phyloP scores from a whole-genome alignment of 2,113 vertebrate species.

The Nyctereutes procyonoides region DNA sequence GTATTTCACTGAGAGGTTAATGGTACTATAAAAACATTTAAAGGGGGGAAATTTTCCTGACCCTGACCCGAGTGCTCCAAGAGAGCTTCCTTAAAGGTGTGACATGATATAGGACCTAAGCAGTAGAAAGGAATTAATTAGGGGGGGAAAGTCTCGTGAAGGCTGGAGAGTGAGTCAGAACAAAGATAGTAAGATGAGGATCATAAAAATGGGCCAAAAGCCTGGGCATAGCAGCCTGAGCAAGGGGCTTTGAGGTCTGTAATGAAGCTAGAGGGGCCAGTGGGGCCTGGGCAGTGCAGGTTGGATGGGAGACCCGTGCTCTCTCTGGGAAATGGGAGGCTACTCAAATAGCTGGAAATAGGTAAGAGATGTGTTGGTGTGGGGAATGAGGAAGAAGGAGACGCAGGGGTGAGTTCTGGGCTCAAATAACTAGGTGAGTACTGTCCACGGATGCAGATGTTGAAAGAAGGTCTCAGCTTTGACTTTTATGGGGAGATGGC shows the following conservation, averaged over 20 bases:
- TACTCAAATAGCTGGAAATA: not conserved
- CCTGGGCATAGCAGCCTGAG: fast-evolving
- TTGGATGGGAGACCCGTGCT: too few relatives aligned
- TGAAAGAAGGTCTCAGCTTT: not conserved
- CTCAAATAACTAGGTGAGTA: too few relatives aligned
- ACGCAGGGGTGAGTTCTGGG: fast-evolving
- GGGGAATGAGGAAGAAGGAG: not conserved
- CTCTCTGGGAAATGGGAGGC: not conserved
- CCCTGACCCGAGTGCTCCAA: not conserved
- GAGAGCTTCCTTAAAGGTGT: not conserved
- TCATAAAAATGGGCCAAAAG: not conserved
- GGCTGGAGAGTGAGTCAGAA: too few relatives aligned
- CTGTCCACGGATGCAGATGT: fast-evolving
- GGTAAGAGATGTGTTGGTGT: not conserved
- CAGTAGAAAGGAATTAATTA: not conserved
- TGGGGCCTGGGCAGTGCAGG: fast-evolving
- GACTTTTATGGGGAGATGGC: not conserved
- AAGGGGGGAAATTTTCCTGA: not conserved
- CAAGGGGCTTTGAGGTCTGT: not conserved
- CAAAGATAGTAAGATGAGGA: too few relatives aligned
- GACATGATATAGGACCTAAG: not conserved
- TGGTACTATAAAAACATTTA: not conserved
- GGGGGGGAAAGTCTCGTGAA: not conserved
- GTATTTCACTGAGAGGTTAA: not conserved
- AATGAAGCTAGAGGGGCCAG: not conserved